Evolutionary conservation across 2,888 invertebrate genomes (phyloP).

Genomic region (Rhyacophila evoluta): DNA sequence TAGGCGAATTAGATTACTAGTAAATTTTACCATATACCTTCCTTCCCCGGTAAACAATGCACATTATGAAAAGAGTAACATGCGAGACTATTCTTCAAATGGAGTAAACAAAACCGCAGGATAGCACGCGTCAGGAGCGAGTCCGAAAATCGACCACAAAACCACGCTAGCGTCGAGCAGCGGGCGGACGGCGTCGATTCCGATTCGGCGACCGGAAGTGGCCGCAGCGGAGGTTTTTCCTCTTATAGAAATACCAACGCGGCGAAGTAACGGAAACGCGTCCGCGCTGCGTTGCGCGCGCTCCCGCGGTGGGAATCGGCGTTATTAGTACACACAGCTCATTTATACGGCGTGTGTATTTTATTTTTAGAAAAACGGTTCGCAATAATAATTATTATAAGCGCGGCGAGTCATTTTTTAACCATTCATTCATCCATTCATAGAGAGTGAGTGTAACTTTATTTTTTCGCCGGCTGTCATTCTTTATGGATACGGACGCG

Average conservation of each 20-base stretch:
- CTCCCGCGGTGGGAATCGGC: not conserved
- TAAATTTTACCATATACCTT: too few relatives aligned
- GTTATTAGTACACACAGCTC: too few relatives aligned
- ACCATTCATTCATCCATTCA: not conserved
- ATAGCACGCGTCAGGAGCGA: not conserved
- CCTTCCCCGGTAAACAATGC: too few relatives aligned
- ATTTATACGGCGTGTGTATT: not conserved
- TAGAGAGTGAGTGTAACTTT: not conserved
- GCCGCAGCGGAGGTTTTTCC: conserved; percentile 50
- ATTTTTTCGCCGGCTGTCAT: not conserved
- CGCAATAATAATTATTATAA: not conserved
- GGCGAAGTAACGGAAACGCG: conserved; percentile 31
- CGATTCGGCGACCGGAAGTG: conserved; percentile 54
- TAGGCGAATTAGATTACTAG: too few relatives aligned
- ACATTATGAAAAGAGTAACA: too few relatives aligned
- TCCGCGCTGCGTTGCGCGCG: not conserved
- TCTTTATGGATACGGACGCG: not conserved
- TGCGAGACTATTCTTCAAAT: too few relatives aligned
- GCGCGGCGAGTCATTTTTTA: not conserved
- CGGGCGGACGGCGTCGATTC: conserved; percentile 32
- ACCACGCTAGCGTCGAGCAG: not conserved
- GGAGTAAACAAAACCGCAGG: conserved; percentile 16
- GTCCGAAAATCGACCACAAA: conserved; percentile 5
- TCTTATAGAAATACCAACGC: conserved; percentile 38
- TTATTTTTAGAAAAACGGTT: conserved; percentile 2